A percentile compares a stretch with the other conserved stretches of the same genome.
Conservation (phyloP, 2,888 invertebrate genomes). For the Mythimna loreyi region DNA sequence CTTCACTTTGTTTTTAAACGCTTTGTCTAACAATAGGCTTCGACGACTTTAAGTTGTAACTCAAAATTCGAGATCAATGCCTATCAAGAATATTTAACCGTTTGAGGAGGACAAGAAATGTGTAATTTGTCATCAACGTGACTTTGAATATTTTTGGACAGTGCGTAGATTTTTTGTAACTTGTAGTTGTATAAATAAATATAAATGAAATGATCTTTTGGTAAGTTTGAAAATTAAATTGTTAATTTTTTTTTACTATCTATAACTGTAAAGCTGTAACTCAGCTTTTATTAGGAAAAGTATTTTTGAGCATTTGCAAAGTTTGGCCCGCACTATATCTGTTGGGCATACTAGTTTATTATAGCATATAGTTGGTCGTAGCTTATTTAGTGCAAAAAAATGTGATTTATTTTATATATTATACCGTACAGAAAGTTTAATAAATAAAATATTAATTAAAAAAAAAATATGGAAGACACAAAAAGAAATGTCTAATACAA, state of each 20-base stretch:
- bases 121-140: not conserved
- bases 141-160: slow-evolving; percentile 9
- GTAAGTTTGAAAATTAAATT: not conserved
- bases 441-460: no score
- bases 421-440: no score
- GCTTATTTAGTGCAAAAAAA: no score
- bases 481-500: not conserved
- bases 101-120: slow-evolving; percentile 8
- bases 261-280: no score
- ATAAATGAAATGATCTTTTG: not conserved
- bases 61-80: slow-evolving; percentile 36
- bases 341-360: no score
- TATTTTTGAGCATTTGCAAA: no score
- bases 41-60: slow-evolving; percentile 33
- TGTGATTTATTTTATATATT: no score
- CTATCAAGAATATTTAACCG: not conserved
- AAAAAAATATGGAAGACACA: no score
- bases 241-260: not conserved
- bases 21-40: slow-evolving; percentile 22
- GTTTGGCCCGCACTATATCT: no score
- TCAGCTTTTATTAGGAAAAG: no score
- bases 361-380: no score
- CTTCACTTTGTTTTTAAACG: slow-evolving; percentile 28
- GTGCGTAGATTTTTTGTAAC: no score
- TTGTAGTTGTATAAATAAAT: not conserved